Base-by-base conservation (phyloP, 2,113 vertebrate species). In the Hydropotes inermis region DNA sequence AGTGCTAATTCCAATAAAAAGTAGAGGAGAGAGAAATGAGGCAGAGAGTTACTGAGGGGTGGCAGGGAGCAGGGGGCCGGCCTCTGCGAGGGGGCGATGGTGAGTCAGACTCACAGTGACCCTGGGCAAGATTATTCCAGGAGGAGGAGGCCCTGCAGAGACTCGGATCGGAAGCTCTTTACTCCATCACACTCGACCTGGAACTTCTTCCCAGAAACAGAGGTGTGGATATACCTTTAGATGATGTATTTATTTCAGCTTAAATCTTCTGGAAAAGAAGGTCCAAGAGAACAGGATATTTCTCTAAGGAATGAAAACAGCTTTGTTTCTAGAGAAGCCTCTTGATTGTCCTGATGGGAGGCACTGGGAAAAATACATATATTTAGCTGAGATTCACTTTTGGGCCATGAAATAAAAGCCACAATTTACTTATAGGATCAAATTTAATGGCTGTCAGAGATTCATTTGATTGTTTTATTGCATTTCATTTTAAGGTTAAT, bases 251-350 rank as follows among this genome's bases (percentile, higher is more conserved):
- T 90, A n/a, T 50, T 93, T 78, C 61, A 3, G 84, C 74, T 89
- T 94, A n/a, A 50, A 45, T 19, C 45, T 39, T 13, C 30, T 55
- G 25, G 58, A 95, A 95, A 60, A 60, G 1, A 87, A 52, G 3
- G 6, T 86, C 43, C 74, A 54, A 79, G 21, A 87, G 30, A 91
- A 61, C 3, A 95, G 25, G 17, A n/a, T 39, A 12, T 60, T 79
- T 94, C 39, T 84, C 33, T 14, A 85, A 92, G 43, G 89, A 7
- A 76, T 39, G 28, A 96, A 89, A 93, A 93, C 11, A 64, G 13
- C n/a, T 92, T 93, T 94, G 21, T 33, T 88, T 55, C 54, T 84
- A 14, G 74, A 95, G 33, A 97, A 93, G 87, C 91, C 43, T 95
- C 33, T 70, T 33, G 93, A 76, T 23, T 85, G 25, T 81, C 33